Evolutionary conservation across 1,140 invertebrate genomes (phyloP).

Genomic region (Scaptomyza graminum): DNA sequence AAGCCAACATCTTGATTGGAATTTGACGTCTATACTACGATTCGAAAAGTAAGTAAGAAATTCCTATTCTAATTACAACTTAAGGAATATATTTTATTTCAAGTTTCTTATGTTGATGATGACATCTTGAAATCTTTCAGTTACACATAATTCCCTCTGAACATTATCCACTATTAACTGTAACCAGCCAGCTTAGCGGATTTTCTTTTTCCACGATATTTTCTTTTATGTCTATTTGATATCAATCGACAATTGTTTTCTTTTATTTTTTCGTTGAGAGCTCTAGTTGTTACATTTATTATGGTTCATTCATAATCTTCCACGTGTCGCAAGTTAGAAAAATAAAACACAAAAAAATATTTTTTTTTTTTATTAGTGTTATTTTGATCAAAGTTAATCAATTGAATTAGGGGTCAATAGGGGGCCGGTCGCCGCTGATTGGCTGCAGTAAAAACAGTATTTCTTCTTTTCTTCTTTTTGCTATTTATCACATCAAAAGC

Average conservation of each 20-base stretch:
- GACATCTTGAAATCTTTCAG: constrained; percentile 1
- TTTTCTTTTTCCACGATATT: no score
- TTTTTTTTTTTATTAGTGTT: background rate
- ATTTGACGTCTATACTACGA: no score
- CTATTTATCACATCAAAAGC: background rate
- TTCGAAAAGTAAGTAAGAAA: no score
- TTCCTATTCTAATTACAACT: no score
- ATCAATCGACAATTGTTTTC: no score
- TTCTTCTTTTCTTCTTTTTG: background rate
- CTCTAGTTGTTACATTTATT: background rate
- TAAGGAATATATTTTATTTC: no score
- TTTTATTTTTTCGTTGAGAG: no score
- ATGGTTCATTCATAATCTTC: background rate
- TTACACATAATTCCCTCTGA: background rate
- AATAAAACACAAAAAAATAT: background rate
- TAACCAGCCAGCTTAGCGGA: no score
- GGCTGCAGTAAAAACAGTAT: background rate
- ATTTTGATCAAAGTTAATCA: background rate
- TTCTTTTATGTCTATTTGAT: no score
- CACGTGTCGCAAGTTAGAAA: constrained; percentile 10
- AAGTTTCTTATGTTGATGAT: no score
- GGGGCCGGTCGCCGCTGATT: background rate
- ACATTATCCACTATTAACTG: no score
- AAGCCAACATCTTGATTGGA: no score
- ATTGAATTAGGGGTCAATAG: background rate